Base-by-base conservation (phyloP, 2,888 invertebrate species). In the Cryptocephalus primarius region DNA sequence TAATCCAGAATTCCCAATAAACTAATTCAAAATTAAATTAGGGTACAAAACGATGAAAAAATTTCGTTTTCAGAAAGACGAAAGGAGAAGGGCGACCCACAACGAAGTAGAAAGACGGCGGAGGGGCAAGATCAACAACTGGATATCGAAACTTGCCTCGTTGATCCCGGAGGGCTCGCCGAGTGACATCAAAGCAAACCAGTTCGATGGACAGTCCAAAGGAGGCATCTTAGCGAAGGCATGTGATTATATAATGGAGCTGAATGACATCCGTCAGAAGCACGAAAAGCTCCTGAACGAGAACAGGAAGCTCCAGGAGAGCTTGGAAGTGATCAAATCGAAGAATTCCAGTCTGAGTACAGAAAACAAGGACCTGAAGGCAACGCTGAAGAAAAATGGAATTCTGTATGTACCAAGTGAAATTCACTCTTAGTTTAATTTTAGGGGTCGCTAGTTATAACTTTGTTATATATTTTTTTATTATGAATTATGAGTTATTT, bases 141-240 rank as follows among this genome's bases (percentile, higher is more conserved):
- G 95, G 95, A 96, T 96, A 55, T 83, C 88, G 43, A 91, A 90
- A 68, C 72, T 96, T 48, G 89, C 92, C 1, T 88, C 91, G 64
- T 81, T 95, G 54, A 85, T 96, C 45, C 94, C 94, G 1, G 83
- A 83, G 50, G 61, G 54, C 44, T 55, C 54, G 46, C 54, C 61
- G 3, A 75, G 77, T 42, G 73, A 74, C 44, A 73, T 75, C 54
- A 82, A 83, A 53, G 82, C 83, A 6, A 76, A 81, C 31, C 72
- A 78, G 41, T 77, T 78, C 42, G 77, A 77, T 50, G 73, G 71
- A 45, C 79, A 88, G 78, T 94, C 93, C 63, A 43, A 43, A 33
- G 94, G 95, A 11, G 93, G 92, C 47, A 94, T 95, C 59, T 71
- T 96, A 58, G 89, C 93, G 8, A 95, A 93, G 71, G 94, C 95